Evolutionary conservation across 2,797 vertebrate genomes (phyloP).

Genomic region (Rhabdomys pumilio): DNA sequence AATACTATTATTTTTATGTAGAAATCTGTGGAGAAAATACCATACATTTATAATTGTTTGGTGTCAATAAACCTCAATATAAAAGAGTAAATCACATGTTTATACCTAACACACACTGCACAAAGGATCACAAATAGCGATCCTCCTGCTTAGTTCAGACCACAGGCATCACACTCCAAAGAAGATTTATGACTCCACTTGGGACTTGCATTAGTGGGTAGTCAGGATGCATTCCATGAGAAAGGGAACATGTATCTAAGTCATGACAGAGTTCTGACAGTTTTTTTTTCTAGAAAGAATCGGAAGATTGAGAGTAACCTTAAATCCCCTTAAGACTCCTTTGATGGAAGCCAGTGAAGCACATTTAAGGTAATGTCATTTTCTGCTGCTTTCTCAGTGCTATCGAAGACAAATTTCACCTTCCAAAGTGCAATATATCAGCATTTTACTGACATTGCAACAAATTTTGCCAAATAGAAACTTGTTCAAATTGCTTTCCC

Average conservation of each 20-base stretch:
- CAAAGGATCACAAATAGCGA: conserved; percentile 1
- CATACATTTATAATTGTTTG: neutral
- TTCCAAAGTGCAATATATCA: conserved; percentile 68
- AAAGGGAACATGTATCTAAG: conserved; percentile 72
- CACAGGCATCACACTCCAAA: conserved; percentile 11
- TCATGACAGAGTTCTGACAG: conserved; percentile 77
- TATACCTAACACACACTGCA: neutral
- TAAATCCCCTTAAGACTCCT: conserved; percentile 81
- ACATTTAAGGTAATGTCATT: conserved; percentile 81
- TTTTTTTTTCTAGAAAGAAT: conserved; percentile 72
- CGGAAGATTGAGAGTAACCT: conserved; percentile 79
- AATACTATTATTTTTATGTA: neutral
- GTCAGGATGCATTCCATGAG: conserved; percentile 53
- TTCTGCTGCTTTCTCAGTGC: conserved; percentile 76
- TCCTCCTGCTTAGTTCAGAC: neutral
- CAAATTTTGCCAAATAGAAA: conserved; percentile 56
- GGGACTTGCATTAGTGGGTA: conserved; percentile 66
- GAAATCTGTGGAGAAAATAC: neutral
- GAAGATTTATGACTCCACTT: conserved; percentile 80
- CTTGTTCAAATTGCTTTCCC: conserved; percentile 61
- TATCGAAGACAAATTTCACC: conserved; percentile 77
- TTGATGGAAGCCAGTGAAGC: conserved; percentile 79
- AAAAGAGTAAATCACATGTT: neutral
- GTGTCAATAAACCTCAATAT: neutral
- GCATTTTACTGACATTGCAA: conserved; percentile 66